A percentile compares a stretch with the other conserved stretches of the same genome.
Evolutionary conservation across 1,140 invertebrate species (phyloP).

Genomic region (Ips typographus): DNA sequence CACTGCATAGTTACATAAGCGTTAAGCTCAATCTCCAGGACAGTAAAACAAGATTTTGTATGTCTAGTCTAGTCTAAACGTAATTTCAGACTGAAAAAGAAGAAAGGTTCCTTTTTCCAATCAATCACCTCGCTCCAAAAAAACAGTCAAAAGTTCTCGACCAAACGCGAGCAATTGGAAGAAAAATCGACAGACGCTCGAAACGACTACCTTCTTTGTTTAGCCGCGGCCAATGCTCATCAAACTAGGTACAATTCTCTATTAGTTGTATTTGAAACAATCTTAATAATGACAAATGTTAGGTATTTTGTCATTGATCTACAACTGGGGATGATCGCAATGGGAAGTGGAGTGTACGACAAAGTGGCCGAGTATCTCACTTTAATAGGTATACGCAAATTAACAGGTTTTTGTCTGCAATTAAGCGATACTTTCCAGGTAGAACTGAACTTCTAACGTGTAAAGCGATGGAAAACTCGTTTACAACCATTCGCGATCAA

Average conservation of each 20-base stretch:
- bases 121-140: constrained; percentile 94
- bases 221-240: constrained; percentile 94
- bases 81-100: constrained; percentile 80
- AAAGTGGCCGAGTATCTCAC: constrained; percentile 60
- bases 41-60: no score
- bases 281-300: not conserved
- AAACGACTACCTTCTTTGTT: constrained; percentile 90
- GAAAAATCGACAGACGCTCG: constrained; percentile 92
- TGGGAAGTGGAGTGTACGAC: constrained; percentile 91
- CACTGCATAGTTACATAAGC: no score
- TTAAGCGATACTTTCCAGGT: constrained; percentile 54
- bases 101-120: constrained; percentile 95
- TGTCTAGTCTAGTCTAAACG: no score
- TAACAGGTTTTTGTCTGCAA: not conserved
- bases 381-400: constrained; percentile 27
- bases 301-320: constrained; percentile 88
- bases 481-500: constrained; percentile 87
- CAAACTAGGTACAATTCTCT: constrained; percentile 64
- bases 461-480: constrained; percentile 88
- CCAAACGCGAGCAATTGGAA: constrained; percentile 86
- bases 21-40: no score
- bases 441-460: constrained; percentile 91
- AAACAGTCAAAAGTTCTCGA: constrained; percentile 94
- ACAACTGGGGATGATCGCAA: constrained; percentile 78
- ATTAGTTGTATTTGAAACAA: not conserved